Conservation (phyloP, 1,140 invertebrate genomes). For the Brachionus sp. region DNA sequence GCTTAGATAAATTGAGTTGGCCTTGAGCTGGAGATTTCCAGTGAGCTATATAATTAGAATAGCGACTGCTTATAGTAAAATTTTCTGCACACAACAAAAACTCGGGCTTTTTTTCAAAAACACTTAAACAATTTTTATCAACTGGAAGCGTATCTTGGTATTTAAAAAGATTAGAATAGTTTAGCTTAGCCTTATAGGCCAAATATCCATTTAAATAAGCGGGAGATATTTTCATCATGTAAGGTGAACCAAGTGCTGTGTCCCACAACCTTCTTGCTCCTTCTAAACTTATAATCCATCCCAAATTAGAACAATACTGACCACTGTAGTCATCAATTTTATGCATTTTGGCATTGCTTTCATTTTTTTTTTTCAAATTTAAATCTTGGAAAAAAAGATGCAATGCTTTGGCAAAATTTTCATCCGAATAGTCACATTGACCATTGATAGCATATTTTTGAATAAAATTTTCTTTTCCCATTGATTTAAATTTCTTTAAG, state of each 20-base stretch:
- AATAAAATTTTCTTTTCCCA: not conserved
- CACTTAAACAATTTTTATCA: constrained; percentile 19
- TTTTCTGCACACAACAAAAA: constrained; percentile 39
- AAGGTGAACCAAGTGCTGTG: constrained; percentile 17
- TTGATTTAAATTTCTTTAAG: not conserved
- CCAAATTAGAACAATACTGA: constrained; percentile 44
- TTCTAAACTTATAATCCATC: constrained; percentile 27
- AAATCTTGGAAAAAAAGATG: constrained; percentile 32
- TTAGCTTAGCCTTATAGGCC: constrained; percentile 29
- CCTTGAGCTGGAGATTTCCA: constrained; percentile 37
- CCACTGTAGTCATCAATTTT: not conserved
- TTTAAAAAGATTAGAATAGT: not conserved
- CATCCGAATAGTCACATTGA: constrained; percentile 32
- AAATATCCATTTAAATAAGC: constrained; percentile 40
- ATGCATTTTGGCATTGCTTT: not conserved
- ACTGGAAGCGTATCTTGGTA: not conserved
- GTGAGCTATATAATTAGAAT: constrained; percentile 17
- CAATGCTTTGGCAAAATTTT: constrained; percentile 37
- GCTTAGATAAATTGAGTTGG: constrained; percentile 14
- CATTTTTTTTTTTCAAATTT: not conserved
- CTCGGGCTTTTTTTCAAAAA: constrained; percentile 7
- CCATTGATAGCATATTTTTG: not conserved
- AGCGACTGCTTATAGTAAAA: constrained; percentile 40
- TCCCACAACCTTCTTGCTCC: constrained; percentile 3
- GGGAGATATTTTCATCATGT: constrained; percentile 41